phyloP scores from a whole-genome alignment of 2,797 vertebrate genomes.

The Crenuchus spilurus region DNA sequence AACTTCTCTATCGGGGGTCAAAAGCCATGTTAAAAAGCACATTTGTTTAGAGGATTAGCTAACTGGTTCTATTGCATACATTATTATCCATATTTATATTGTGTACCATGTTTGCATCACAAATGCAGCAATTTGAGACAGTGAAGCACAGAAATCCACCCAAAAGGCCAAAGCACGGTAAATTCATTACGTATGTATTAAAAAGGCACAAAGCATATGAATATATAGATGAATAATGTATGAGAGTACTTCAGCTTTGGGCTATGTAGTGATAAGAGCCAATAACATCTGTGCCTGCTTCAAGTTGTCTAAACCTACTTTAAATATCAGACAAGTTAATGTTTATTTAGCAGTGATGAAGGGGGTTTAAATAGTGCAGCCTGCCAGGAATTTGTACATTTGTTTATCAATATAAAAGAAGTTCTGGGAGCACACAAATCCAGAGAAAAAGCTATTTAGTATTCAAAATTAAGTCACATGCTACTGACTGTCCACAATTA shows the following conservation, averaged over 20 bases:
- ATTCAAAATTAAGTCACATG: background rate
- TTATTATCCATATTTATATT: background rate
- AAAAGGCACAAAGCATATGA: conserved; percentile 62
- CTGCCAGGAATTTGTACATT: conserved; percentile 39
- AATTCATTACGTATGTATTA: conserved; percentile 67
- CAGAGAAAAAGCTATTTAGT: background rate
- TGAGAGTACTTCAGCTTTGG: conserved; percentile 65
- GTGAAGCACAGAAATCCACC: conserved; percentile 14
- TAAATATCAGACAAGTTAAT: conserved; percentile 58
- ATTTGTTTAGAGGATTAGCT: background rate
- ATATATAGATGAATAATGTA: conserved; percentile 75
- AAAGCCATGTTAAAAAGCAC: background rate
- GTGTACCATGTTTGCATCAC: background rate
- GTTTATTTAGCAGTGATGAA: conserved; percentile 29
- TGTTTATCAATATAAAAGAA: conserved; percentile 52
- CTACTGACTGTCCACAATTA: background rate
- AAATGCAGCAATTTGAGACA: conserved; percentile 30
- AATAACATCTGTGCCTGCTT: conserved; percentile 49
- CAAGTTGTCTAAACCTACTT: conserved; percentile 61
- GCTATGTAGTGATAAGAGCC: conserved; percentile 61
- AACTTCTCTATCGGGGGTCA: no score
- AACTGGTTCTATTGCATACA: background rate
- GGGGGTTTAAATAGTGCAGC: conserved; percentile 31
- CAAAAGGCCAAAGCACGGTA: conserved; percentile 47
- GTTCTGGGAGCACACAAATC: conserved; percentile 33